Conservation (phyloP, 2,113 vertebrate species). For the Platichthys flesus region DNA sequence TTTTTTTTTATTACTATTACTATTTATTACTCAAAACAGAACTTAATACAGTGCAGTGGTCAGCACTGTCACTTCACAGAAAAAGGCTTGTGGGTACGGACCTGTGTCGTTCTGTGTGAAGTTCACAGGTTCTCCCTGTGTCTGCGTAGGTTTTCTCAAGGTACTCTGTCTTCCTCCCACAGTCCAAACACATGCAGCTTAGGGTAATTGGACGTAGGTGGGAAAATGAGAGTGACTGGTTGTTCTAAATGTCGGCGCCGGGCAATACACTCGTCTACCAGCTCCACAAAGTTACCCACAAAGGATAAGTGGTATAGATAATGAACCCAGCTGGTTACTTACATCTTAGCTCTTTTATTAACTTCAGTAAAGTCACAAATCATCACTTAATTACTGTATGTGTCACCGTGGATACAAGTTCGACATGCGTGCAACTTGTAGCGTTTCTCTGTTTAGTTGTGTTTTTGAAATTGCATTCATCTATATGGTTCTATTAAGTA, state of each 20-base stretch:
- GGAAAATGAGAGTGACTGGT: not conserved
- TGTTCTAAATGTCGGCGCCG: not conserved
- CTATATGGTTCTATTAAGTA: not conserved
- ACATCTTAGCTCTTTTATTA: not conserved
- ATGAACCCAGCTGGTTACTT: not conserved
- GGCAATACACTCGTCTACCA: not conserved
- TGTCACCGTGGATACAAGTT: not conserved
- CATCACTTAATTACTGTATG: not conserved
- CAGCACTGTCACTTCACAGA: too few species aligned
- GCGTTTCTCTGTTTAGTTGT: not conserved
- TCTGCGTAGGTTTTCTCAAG: too few species aligned
- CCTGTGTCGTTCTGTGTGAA: too few species aligned
- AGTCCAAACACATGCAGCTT: not conserved
- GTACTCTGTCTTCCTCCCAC: not conserved
- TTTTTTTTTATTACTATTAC: too few species aligned
- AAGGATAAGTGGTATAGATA: not conserved
- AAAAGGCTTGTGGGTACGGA: too few species aligned
- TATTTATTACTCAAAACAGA: too few species aligned
- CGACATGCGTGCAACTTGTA: not conserved
- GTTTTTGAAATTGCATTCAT: not conserved
- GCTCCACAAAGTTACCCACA: not conserved
- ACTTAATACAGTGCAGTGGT: too few species aligned
- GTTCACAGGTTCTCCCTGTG: not conserved
- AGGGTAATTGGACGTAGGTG: not conserved
- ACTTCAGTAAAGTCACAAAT: not conserved